phyloP scores from a whole-genome alignment of 2,797 vertebrate genomes.

The Sebastes nivosus region DNA sequence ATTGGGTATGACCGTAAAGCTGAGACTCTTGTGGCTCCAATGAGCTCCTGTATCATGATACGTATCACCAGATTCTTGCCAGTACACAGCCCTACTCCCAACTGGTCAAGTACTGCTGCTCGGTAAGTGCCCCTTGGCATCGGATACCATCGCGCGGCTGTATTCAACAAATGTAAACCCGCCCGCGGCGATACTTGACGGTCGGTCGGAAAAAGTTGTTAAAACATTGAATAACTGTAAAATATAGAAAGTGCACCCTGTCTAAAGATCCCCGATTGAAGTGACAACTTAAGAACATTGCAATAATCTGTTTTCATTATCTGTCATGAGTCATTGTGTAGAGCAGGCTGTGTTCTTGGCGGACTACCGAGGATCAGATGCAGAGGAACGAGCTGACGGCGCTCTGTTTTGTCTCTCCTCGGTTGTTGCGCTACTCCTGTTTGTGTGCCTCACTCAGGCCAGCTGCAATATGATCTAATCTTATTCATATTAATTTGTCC shows the following conservation, averaged over 20 bases:
- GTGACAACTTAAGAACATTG: not conserved
- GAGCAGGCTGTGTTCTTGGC: not conserved
- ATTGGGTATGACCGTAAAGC: no score
- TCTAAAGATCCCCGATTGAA: not conserved
- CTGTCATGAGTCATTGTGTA: conserved; percentile 7
- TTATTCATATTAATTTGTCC: conserved; percentile 26
- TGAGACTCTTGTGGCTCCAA: no score
- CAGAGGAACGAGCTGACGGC: not conserved
- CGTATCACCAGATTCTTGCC: no score
- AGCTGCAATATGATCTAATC: conserved; percentile 16
- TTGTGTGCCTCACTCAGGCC: conserved; percentile 8
- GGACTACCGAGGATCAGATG: conserved; percentile 15
- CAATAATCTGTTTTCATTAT: conserved; percentile 21
- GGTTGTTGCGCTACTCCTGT: conserved; percentile 26
- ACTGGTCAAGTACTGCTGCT: no score
- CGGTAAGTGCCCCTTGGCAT: no score
- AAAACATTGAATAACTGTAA: conserved; percentile 5
- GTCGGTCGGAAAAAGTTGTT: not conserved
- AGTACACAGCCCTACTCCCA: no score
- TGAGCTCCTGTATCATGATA: no score
- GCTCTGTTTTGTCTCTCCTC: conserved; percentile 9
- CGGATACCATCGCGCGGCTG: no score
- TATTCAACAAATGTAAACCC: no score
- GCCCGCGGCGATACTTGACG: no score
- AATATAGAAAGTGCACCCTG: not conserved